phyloP scores from a whole-genome alignment of 2,113 vertebrate genomes.

The Solenodon paradoxus region DNA sequence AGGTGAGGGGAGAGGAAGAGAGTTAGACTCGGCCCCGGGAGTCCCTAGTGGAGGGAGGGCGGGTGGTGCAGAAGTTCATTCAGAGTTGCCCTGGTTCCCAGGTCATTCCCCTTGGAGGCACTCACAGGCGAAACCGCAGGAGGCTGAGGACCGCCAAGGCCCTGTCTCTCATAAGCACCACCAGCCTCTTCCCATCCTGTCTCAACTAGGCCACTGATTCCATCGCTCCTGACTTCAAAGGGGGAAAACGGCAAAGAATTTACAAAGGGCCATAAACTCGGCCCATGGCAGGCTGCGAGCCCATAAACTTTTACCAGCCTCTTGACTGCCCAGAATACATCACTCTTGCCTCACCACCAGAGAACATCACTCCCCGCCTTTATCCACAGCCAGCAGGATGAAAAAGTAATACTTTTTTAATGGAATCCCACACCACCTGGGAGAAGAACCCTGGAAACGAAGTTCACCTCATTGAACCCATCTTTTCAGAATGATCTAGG shows the following conservation, averaged over 20 bases:
- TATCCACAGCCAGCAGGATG: slow-evolving; percentile 43
- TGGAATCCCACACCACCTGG: slow-evolving; percentile 13
- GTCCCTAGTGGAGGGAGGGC: background rate
- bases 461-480: background rate
- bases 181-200: slow-evolving; percentile 32
- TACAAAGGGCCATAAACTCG: slow-evolving; percentile 52
- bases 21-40: background rate
- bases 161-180: background rate
- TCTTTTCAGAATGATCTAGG: background rate
- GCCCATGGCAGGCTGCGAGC: background rate
- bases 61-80: background rate
- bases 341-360: background rate
- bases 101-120: background rate
- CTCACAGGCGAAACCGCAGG: fast-evolving
- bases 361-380: slow-evolving; percentile 41
- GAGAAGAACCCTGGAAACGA: background rate
- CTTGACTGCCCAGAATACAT: background rate
- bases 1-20: background rate
- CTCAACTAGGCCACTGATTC: slow-evolving; percentile 35
- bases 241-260: background rate
- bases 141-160: fast-evolving
- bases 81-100: background rate
- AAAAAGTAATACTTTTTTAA: background rate
- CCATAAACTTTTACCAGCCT: slow-evolving; percentile 47
- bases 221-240: slow-evolving; percentile 53